Conservation (phyloP, 2,888 invertebrate species). For the Athalia rosae region DNA sequence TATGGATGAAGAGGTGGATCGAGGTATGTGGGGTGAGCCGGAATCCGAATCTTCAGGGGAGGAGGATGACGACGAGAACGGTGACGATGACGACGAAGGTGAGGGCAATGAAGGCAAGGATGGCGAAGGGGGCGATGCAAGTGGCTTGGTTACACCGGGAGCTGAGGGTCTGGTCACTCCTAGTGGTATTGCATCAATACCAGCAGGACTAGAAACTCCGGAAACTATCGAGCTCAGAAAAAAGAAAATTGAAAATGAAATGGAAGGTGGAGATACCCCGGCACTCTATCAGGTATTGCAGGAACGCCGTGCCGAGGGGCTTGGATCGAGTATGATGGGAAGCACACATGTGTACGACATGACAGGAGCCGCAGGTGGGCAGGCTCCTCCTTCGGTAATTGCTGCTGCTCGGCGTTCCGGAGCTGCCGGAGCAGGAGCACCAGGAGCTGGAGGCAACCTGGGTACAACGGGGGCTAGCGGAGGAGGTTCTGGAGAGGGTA, state of each 20-base stretch:
- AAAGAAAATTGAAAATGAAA: constrained; percentile 95
- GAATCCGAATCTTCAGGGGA: constrained; percentile 77
- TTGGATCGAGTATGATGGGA: constrained; percentile 97
- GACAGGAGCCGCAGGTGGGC: constrained; percentile 79
- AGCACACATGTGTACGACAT: constrained; percentile 99
- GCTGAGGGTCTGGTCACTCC: constrained; percentile 96
- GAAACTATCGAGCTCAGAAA: constrained; percentile 98
- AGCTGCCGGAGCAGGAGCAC: constrained; percentile 33
- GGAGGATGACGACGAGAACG: constrained; percentile 81
- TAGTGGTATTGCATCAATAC: constrained; percentile 91
- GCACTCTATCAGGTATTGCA: constrained; percentile 96
- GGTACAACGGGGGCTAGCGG: constrained; percentile 68
- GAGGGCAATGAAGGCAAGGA: constrained; percentile 72
- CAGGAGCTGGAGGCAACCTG: constrained; percentile 35
- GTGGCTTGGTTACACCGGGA: constrained; percentile 90
- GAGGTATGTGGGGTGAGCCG: constrained; percentile 97
- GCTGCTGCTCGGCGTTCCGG: constrained; percentile 67
- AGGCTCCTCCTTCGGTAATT: constrained; percentile 76
- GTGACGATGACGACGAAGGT: constrained; percentile 77
- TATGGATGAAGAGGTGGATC: constrained; percentile 90
- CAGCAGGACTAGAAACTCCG: constrained; percentile 97
- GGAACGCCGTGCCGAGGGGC: constrained; percentile 93
- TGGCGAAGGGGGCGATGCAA: constrained; percentile 76
- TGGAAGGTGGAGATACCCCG: constrained; percentile 96
- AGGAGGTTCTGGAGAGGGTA: constrained; percentile 63